Evolutionary conservation across 1,140 invertebrate genomes (phyloP).

Genomic region (Trachymyrmex septentrionalis): DNA sequence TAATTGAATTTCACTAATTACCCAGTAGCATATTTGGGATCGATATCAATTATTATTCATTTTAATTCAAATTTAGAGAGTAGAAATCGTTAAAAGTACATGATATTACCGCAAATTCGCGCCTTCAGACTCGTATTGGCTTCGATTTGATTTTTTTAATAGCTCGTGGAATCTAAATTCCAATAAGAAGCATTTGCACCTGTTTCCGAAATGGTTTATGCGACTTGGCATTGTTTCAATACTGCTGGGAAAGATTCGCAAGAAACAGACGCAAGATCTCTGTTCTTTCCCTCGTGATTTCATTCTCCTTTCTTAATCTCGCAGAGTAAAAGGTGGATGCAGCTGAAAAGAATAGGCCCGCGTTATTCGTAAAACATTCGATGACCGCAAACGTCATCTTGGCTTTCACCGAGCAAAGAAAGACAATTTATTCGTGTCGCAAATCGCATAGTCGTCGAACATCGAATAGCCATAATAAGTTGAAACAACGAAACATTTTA

Average conservation of each 20-base stretch:
- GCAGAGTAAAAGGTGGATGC: neutral
- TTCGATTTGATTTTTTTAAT: neutral
- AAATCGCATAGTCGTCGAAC: neutral
- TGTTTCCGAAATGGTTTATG: neutral
- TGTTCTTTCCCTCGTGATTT: constrained; percentile 16
- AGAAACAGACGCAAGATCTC: no score
- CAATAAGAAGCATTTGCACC: neutral
- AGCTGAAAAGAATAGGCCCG: neutral
- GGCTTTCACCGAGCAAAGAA: constrained; percentile 40
- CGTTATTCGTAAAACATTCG: constrained; percentile 3
- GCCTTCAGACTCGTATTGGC: no score
- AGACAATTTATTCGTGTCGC: neutral
- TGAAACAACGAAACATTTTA: constrained; percentile 42
- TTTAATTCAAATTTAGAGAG: no score
- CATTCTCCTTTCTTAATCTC: neutral
- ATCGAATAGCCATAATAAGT: constrained; percentile 44
- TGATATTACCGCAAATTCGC: neutral
- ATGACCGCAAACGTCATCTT: neutral
- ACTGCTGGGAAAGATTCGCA: neutral
- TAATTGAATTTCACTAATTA: no score
- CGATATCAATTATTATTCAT: no score
- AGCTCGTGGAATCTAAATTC: neutral
- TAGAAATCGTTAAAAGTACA: neutral
- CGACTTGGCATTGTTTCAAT: constrained; percentile 36
- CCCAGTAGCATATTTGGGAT: no score